phyloP scores from a whole-genome alignment of 2,113 vertebrate species.

The Marcusenius ussheri region DNA sequence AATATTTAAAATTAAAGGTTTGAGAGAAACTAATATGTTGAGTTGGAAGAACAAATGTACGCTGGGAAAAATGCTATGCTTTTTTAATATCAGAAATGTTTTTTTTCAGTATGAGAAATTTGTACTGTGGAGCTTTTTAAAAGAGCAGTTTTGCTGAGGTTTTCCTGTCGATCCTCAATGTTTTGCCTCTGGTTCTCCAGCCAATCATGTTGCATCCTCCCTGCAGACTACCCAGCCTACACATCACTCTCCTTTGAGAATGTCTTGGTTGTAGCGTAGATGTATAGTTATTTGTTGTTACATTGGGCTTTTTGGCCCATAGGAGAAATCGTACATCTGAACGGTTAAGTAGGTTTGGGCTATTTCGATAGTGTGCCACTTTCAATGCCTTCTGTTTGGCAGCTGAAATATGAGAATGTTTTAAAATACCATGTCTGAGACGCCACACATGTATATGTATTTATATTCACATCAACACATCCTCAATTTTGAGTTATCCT shows the following conservation, averaged over 20 bases:
- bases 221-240: not conserved
- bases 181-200: slow-evolving; percentile 23
- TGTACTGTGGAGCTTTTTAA: slow-evolving; percentile 37
- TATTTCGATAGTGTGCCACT: slow-evolving; percentile 32
- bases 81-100: slow-evolving; percentile 23
- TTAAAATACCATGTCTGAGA: slow-evolving; percentile 32
- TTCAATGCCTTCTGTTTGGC: slow-evolving; percentile 39
- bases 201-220: not conserved
- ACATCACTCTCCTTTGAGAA: not conserved
- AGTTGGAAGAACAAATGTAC: not conserved
- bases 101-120: slow-evolving; percentile 27
- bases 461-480: not conserved
- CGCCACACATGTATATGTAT: slow-evolving; percentile 39
- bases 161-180: slow-evolving; percentile 8
- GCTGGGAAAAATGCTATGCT: slow-evolving; percentile 32
- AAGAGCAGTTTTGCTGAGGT: slow-evolving; percentile 19
- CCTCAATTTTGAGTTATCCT: not conserved
- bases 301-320: slow-evolving; percentile 32
- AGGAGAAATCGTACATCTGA: slow-evolving; percentile 21
- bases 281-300: slow-evolving; percentile 37
- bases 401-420: slow-evolving; percentile 54
- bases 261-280: slow-evolving; percentile 42
- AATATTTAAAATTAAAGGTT: not conserved
- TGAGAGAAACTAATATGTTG: slow-evolving; percentile 8
- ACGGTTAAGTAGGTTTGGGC: slow-evolving; percentile 32